Evolutionary conservation across 2,797 vertebrate genomes (phyloP).

Genomic region (Ispidina picta): DNA sequence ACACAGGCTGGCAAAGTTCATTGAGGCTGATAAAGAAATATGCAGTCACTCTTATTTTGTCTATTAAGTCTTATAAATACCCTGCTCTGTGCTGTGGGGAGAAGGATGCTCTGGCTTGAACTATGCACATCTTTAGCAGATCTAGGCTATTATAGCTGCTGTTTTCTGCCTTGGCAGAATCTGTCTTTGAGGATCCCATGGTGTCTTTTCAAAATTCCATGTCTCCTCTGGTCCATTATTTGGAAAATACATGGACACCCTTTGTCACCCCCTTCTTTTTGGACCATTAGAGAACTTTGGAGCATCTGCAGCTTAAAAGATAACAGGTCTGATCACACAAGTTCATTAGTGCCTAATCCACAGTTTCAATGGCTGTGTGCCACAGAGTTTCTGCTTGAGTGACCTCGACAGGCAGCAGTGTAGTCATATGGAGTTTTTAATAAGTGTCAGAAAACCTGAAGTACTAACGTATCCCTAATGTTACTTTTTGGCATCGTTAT

Average conservation of each 20-base stretch:
- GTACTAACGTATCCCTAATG: not conserved
- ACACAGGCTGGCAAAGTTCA: not conserved
- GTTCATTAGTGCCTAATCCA: slow-evolving; percentile 5
- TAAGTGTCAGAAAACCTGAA: slow-evolving; percentile 53
- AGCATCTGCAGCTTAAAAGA: not conserved
- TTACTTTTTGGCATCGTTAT: slow-evolving; percentile 29
- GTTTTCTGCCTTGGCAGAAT: not conserved
- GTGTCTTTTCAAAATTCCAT: not conserved
- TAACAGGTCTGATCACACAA: not conserved
- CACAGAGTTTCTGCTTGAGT: slow-evolving; percentile 39
- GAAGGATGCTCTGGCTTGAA: not conserved
- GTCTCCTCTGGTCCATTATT: not conserved
- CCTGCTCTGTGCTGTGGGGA: not conserved
- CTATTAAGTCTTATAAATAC: not conserved
- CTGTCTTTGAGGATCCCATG: fast-evolving
- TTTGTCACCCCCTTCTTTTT: not conserved
- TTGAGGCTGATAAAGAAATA: not conserved
- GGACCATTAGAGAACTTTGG: not conserved
- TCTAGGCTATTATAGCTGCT: not conserved
- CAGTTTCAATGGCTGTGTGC: slow-evolving; percentile 11
- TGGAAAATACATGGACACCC: not conserved
- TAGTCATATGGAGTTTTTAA: slow-evolving; percentile 54
- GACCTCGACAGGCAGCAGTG: slow-evolving; percentile 24
- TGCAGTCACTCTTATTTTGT: not conserved
- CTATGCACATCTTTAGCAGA: not conserved